Evolutionary conservation across 2,113 vertebrate species (phyloP), one percentile per base, ranked within the genome.

Genomic region (Entomyzon cyanotis): DNA sequence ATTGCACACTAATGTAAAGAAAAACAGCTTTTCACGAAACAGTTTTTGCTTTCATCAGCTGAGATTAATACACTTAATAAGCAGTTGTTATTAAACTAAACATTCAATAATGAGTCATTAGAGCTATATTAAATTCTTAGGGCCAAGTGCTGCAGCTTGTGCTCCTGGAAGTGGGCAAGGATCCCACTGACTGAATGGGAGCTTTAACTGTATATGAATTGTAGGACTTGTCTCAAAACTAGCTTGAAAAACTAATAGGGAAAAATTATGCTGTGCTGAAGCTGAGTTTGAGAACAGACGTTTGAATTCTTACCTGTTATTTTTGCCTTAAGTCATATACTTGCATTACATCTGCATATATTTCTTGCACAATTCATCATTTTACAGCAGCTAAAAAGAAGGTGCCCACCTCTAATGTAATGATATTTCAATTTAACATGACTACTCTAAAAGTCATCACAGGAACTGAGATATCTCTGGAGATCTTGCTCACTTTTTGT

Each of bases 61-160:
- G 67, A 86, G 70, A 95, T 90, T 95, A 95, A 95, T 90, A 80
- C 30, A 80, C 33, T 92, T 91, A 94, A 94, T 93, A 94, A 96
- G 86, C 74, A 76, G 77, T 75, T 95, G 65, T 84, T 94, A 83
- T 84, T 88, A 82, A 93, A 94, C 77, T 80, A 91, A 97, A 90
- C 42, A 86, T 80, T 83, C 78, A 85, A 86, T 94, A 90, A 95
- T 83, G 68, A 94, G 31, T 83, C 90, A 94, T 96, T 94, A 95
- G 6, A 94, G 52, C 85, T 83, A 24, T 56, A 89, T 89, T 78
- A 95, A 90, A 84, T 84, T 84, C 80, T 37, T 64, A 41, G 64
- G 89, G 67, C 85, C 68, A 90, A 95, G n/a, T 73, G 67, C 63
- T 83, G 42, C 78, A 94, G 84, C 74, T 94, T 95, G 65, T 63